Conservation (phyloP, 2,113 vertebrate species). For the Haemorhous mexicanus region DNA sequence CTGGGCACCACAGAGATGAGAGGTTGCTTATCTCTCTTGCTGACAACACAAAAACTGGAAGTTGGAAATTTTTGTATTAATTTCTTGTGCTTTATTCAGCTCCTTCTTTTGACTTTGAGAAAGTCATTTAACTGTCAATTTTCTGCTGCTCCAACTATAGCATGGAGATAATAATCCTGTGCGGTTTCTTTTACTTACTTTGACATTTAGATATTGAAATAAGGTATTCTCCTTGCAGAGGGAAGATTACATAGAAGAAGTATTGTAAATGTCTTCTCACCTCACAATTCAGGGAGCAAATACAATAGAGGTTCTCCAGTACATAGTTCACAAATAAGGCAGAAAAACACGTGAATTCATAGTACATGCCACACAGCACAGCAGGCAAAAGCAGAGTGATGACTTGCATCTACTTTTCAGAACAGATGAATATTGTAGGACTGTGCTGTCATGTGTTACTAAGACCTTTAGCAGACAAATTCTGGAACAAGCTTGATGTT, state of each 20-base stretch:
- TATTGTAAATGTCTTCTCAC: slow-evolving; percentile 2
- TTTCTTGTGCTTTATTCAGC: neutral
- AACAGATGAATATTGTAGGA: neutral
- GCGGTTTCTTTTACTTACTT: slow-evolving; percentile 1
- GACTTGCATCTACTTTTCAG: slow-evolving; percentile 6
- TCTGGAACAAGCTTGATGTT: neutral
- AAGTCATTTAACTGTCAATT: slow-evolving; percentile 39
- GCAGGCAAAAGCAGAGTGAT: neutral
- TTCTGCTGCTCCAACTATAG: neutral
- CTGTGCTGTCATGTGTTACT: neutral
- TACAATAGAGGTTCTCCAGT: neutral
- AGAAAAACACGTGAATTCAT: neutral
- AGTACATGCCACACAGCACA: neutral
- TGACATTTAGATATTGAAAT: slow-evolving; percentile 7
- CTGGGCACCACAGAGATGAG: neutral
- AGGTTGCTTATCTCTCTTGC: neutral
- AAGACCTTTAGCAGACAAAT: neutral
- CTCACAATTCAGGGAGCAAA: neutral
- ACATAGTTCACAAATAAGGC: neutral
- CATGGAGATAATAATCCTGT: slow-evolving; percentile 6
- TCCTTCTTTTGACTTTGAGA: neutral
- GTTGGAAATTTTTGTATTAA: neutral
- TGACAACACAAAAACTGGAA: neutral
- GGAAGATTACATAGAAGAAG: neutral
- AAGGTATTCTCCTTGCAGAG: neutral